Base-by-base conservation (phyloP, 2,888 invertebrate species). In the Nysson spinosus region DNA sequence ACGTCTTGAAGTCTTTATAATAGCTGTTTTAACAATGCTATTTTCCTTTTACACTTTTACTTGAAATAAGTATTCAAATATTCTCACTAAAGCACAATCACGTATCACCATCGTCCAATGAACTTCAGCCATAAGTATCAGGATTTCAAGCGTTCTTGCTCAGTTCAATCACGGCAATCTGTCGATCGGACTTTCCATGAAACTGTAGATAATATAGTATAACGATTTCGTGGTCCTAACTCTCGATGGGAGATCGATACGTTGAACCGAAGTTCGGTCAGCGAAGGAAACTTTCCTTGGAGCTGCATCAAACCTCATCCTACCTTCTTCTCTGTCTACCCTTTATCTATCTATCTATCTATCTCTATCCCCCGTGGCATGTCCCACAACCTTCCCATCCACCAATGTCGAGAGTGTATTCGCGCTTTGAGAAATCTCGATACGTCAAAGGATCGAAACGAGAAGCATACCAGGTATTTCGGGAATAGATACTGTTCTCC, bases 361-460 rank as follows among this genome's bases (percentile, higher is more conserved):
- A 0, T 11, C n/a, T 32, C 12, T 7, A 4, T 32, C n/a, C n/a
- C n/a, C n/a, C n/a, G n/a, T n/a, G n/a, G n/a, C n/a, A n/a, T 32
- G 12, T 24, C 24, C 24, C 4, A 24, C 24, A 6, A 6, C 24
- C 19, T 16, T 35, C 7, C 6, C 12, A 5, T 6, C 20, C 12
- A 11, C 34, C 61, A 54, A 44, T 34, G 14, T 50, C 43, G 43
- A 32, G 51, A 32, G 28, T 26, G 61, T 57, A 64, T 64, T 52
- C 64, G 46, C 20, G 57, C 68, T 58, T 50, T 57, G 68, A 63
- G 72, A 63, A n/a, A 61, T 70, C 62, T 51, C 73, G 69, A 75
- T 75, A 75, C 71, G 69, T 75, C 75, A 75, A 75, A 75, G 73
- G 75, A 57, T 60, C 66, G 47, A 75, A 75, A 72, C 51, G 67